Base-by-base conservation (phyloP, 2,888 invertebrate species). In the Polia nebulosa region DNA sequence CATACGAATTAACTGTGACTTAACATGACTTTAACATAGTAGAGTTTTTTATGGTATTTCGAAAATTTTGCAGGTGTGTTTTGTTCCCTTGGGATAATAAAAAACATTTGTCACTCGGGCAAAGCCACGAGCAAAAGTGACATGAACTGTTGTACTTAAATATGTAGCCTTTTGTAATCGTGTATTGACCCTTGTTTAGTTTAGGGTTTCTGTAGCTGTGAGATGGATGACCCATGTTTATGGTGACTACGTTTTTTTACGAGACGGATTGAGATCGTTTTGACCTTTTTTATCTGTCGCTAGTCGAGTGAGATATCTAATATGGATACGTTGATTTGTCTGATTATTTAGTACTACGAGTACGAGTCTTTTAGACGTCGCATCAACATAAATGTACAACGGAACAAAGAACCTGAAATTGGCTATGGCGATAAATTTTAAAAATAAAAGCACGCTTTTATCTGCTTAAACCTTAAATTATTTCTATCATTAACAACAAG, bases 121-220 rank as follows among this genome's bases (percentile, higher is more conserved):
- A 2, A 15, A 39, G 45, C 3, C 13, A 22, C 9, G 6, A 22
- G 45, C 13, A 1, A 13, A 6, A 13, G 17, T 36, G 20, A 51
- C 13, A 22, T 27, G n/a, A 25, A 32, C 17, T 17, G 29, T 15
- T n/a, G 32, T 36, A 29, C 49, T 27, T 27, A 20, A 17, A 22
- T 53, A 47, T 41, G 1, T 53, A 34, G n/a, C 49, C 22, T 32
- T 59, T 51, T 32, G 25, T 52, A 13, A 39, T 36, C 36, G 20
- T 27, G 1, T 62, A 73, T 32, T 44, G 73, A 64, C 73, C 69
- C 36, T 61, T 51, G 69, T 72, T 17, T 9, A 8, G 36, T 47
- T 39, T 9, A 36, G 5, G 29, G 29, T 15, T 34, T 34, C 15
- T 41, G 41, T 15, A 51, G n/a, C 22, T n/a, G 25, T 22, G 15